phyloP scores from a whole-genome alignment of 2,888 invertebrate species.

The Oxystoma pomonae region DNA sequence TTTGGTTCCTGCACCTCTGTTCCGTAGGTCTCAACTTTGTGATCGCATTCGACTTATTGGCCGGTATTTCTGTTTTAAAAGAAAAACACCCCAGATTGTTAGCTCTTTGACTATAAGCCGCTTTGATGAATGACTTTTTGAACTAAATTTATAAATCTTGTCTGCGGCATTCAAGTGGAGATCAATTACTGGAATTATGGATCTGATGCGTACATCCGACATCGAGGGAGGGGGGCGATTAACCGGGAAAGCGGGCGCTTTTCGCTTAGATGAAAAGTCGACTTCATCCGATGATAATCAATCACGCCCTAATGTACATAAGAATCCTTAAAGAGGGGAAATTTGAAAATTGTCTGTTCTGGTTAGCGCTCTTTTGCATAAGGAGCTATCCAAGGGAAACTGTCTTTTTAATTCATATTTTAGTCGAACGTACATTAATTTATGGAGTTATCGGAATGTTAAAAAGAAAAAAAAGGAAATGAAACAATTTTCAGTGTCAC shows the following conservation, averaged over 20 bases:
- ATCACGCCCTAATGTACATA: conserved; percentile 1
- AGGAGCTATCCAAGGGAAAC: not conserved
- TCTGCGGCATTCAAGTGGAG: conserved; percentile 35
- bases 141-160: conserved; percentile 39
- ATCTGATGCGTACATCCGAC: conserved; percentile 21
- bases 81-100: too few relatives aligned
- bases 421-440: not conserved
- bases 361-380: not conserved
- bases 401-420: not conserved
- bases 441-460: too few relatives aligned
- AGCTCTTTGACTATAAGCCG: too few relatives aligned
- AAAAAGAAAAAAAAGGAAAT: too few relatives aligned
- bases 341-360: not conserved
- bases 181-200: conserved; percentile 24
- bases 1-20: too few relatives aligned
- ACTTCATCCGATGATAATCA: conserved; percentile 1
- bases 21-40: too few relatives aligned
- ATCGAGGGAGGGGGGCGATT: not conserved
- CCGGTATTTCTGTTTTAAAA: too few relatives aligned
- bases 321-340: not conserved
- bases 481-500: too few relatives aligned
- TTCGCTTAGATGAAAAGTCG: not conserved
- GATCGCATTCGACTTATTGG: too few relatives aligned
- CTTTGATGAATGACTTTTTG: conserved; percentile 36
- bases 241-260: not conserved